Conservation (phyloP, 2,797 vertebrate species). For the Adelosebastes latens region DNA sequence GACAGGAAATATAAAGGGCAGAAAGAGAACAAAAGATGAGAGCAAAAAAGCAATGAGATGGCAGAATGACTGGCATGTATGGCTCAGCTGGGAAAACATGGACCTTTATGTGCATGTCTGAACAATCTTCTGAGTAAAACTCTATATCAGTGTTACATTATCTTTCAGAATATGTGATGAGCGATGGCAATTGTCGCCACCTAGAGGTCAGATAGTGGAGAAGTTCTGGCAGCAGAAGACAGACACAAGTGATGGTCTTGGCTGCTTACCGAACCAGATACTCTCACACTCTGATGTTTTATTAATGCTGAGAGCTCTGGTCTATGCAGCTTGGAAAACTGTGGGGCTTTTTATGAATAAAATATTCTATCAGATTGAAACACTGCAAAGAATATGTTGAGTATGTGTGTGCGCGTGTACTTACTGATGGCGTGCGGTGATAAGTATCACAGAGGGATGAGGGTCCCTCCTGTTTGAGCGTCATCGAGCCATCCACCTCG, state of each 20-base stretch:
- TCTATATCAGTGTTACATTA: neutral
- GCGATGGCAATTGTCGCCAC: slow-evolving; percentile 42
- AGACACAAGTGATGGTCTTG: slow-evolving; percentile 36
- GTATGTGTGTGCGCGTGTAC: slow-evolving; percentile 45
- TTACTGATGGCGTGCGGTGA: slow-evolving; percentile 89
- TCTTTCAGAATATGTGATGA: neutral
- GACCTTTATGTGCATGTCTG: neutral
- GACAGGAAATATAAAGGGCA: slow-evolving; percentile 34
- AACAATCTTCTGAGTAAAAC: neutral
- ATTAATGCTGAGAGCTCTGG: slow-evolving; percentile 70
- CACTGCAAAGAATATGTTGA: slow-evolving; percentile 32
- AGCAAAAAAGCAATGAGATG: slow-evolving; percentile 75
- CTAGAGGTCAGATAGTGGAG: slow-evolving; percentile 54
- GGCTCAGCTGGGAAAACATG: slow-evolving; percentile 23
- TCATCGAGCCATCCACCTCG: slow-evolving; percentile 88
- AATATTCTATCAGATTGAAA: slow-evolving; percentile 68
- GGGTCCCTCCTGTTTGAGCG: slow-evolving; percentile 89
- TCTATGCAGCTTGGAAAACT: slow-evolving; percentile 55
- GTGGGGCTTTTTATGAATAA: slow-evolving; percentile 65
- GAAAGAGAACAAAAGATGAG: slow-evolving; percentile 60
- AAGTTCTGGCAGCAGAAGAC: slow-evolving; percentile 44
- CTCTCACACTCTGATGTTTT: slow-evolving; percentile 73
- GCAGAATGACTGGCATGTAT: slow-evolving; percentile 48
- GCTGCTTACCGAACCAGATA: slow-evolving; percentile 62
- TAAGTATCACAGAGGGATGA: slow-evolving; percentile 86